Conservation (phyloP, 2,797 vertebrate genomes). For the Pangasius djambal region DNA sequence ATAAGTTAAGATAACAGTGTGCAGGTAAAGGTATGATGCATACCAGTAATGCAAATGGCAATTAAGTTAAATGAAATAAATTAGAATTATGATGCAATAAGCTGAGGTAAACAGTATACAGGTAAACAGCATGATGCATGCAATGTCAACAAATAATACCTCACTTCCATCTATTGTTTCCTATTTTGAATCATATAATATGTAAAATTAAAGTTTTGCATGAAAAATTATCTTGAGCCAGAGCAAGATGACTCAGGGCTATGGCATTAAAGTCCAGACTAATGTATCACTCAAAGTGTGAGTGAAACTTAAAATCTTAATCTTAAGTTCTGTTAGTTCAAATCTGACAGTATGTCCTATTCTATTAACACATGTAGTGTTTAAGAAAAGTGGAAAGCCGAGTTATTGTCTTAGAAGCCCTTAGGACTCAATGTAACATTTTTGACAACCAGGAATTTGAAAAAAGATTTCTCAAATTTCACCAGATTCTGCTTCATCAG, state of each 20-base stretch:
- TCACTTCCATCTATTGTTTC: background rate
- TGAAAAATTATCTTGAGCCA: background rate
- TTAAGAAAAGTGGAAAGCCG: background rate
- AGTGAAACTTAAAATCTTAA: too few species aligned
- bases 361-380: background rate
- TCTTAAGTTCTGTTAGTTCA: background rate
- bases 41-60: too few species aligned
- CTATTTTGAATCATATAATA: background rate
- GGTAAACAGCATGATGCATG: too few species aligned
- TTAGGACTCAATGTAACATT: background rate
- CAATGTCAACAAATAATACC: background rate
- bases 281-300: background rate
- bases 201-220: background rate
- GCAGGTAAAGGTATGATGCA: too few species aligned
- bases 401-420: background rate
- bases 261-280: background rate
- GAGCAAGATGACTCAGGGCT: background rate
- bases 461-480: background rate
- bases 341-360: background rate
- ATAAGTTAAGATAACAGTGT: too few species aligned
- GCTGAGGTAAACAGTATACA: too few species aligned
- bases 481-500: conserved; percentile 11
- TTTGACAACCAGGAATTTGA: background rate
- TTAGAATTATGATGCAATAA: too few species aligned
- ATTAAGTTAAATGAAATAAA: too few species aligned